Base-by-base conservation (phyloP, 2,888 invertebrate species). In the Sicus ferrugineus region DNA sequence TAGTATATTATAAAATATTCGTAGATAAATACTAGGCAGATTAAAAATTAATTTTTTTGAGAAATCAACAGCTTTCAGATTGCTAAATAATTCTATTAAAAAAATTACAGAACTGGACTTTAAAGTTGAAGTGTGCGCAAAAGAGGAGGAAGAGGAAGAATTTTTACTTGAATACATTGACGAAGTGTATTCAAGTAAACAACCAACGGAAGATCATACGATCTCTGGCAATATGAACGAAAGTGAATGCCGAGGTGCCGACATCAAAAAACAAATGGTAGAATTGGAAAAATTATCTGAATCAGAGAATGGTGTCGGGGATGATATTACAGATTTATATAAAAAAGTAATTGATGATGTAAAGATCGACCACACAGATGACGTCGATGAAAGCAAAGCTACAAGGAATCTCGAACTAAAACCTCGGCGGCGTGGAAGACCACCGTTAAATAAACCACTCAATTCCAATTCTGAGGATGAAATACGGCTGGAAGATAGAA, bases 301-400 rank as follows among this genome's bases (percentile, higher is more conserved):
- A 6, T 67, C 67, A 6, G 67, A 67, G 26, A 67, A 65, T 58
- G 65, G 65, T 26, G 19, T 34, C 16, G 59, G 65, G 14, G 69
- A 65, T 14, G 50, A 65, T 7, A 48, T 69, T 5, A 65, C 21
- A 19, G 65, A 65, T 50, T 65, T 69, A 52, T 69, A 69, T 26
- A 38, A 69, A 7, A 65, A 69, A 38, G 64, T 69, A 4, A 59
- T 58, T 48, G 69, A 69, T 16, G 69, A 69, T 28, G 54, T 69
- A 9, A 68, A 63, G n/a, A 68, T 3, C 48, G 67, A 67, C 9
- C 66, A 58, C 14, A 2, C 31, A 11, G 64, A 46, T 3, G 31
- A 31, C 46, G 2, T 16, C 23, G 42, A 38, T 21, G 21, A 28
- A 19, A n/a, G 26, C 26, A 28, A 16, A 19, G 26, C n/a, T 42